Conservation (phyloP, 2,888 invertebrate species). For the Sisyra nigra region DNA sequence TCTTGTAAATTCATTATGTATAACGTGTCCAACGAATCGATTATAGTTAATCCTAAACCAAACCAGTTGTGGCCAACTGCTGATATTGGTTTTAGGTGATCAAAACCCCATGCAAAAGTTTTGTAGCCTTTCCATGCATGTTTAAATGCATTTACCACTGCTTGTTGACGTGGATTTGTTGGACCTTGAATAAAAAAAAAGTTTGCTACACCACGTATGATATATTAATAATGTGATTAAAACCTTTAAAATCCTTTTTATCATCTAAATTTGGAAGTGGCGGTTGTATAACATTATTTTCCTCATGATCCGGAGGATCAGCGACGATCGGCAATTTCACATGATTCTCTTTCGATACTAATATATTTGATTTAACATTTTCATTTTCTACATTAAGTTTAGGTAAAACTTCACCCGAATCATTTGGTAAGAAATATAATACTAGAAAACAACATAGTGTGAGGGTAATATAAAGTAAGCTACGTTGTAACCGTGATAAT, state of each 20-base stretch:
- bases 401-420: constrained; percentile 18
- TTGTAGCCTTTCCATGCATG: constrained; percentile 94
- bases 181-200: constrained; percentile 40
- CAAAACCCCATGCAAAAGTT: constrained; percentile 92
- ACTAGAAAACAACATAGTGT: constrained; percentile 38
- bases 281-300: constrained; percentile 12
- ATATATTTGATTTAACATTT: constrained; percentile 15
- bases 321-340: constrained; percentile 3
- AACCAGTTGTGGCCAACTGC: constrained; percentile 86
- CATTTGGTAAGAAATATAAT: constrained; percentile 39
- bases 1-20: constrained; percentile 88
- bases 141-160: constrained; percentile 75
- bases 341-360: constrained; percentile 3
- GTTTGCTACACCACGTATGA: neutral
- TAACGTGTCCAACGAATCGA: constrained; percentile 90
- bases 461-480: constrained; percentile 48
- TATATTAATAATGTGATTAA: too few species aligned
- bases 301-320: constrained; percentile 12
- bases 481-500: constrained; percentile 66
- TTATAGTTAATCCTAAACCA: constrained; percentile 84
- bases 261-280: neutral
- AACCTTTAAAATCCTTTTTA: constrained; percentile 2
- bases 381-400: constrained; percentile 16
- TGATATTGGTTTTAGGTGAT: constrained; percentile 84
- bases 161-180: constrained; percentile 62